These are phyloP conservation scores for Alfaro cultratus DNA, from an alignment of 2,797 vertebrate species.

Conservation along the genomic window DNA sequence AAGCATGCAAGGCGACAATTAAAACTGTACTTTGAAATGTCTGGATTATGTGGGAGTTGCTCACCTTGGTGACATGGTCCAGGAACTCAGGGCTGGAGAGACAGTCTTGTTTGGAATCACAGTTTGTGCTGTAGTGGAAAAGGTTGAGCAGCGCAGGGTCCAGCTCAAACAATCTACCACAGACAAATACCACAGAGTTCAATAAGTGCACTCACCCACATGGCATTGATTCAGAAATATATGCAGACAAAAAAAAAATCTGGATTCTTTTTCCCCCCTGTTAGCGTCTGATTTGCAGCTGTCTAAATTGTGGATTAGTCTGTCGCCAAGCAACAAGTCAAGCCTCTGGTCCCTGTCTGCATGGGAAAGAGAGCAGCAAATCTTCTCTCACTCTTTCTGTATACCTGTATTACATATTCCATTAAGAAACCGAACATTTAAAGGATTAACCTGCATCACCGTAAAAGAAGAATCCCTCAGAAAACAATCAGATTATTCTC, in stretches of 20 bases:
- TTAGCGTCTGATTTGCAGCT: slow-evolving; percentile 62
- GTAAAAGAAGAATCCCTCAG: neutral
- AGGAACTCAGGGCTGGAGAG: slow-evolving; percentile 92
- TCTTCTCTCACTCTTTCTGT: slow-evolving; percentile 44
- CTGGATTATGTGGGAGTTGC: slow-evolving; percentile 39
- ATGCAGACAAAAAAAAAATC: slow-evolving; percentile 40
- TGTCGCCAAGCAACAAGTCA: slow-evolving; percentile 87
- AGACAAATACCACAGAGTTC: slow-evolving; percentile 59
- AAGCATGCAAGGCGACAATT: slow-evolving; percentile 5
- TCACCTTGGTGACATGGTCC: slow-evolving; percentile 95
- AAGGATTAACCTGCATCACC: neutral
- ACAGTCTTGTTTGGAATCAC: slow-evolving; percentile 88
- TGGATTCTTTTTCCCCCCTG: slow-evolving; percentile 23
- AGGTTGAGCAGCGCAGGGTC: slow-evolving; percentile 89
- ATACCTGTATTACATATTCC: slow-evolving; percentile 51
- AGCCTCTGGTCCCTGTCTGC: slow-evolving; percentile 67
- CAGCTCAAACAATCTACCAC: slow-evolving; percentile 90
- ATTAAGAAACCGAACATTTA: slow-evolving; percentile 21
- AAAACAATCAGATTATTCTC: slow-evolving; percentile 2
- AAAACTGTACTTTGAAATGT: neutral
- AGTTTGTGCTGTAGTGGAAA: slow-evolving; percentile 91
- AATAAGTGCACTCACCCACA: slow-evolving; percentile 27
- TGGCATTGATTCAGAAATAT: slow-evolving; percentile 23
- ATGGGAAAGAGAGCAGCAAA: slow-evolving; percentile 65
- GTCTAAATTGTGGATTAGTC: slow-evolving; percentile 76